Percentiles rank a stretch among this genome's conserved stretches.
phyloP scores from a whole-genome alignment of 2,113 vertebrate species.

The Craseonycteris thonglongyai region DNA sequence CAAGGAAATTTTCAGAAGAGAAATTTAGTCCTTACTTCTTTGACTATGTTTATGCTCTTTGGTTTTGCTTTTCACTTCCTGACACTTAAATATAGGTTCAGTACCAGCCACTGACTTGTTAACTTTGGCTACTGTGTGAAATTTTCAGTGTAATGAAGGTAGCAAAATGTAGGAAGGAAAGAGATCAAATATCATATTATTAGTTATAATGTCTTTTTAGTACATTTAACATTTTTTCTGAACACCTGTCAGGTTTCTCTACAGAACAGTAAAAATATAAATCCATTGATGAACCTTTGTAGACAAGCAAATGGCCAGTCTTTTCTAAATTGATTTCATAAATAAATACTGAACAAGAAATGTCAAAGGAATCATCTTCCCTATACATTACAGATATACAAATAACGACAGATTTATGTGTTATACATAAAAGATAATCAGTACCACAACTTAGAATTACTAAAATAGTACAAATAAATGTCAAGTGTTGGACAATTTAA shows the following conservation, averaged over 20 bases:
- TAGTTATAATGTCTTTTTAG: background rate
- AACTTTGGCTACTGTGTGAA: background rate
- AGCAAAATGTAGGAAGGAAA: background rate
- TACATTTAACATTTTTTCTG: background rate
- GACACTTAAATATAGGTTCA: background rate
- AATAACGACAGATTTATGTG: background rate
- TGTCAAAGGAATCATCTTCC: background rate
- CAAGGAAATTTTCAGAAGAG: background rate
- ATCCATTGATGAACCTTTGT: background rate
- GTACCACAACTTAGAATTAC: background rate
- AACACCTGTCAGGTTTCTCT: background rate
- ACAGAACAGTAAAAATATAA: background rate
- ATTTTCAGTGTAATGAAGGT: background rate
- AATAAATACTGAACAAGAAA: background rate
- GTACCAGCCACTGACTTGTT: background rate
- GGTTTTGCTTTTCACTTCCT: background rate
- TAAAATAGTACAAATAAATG: background rate
- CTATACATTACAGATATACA: background rate
- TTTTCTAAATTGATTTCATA: background rate
- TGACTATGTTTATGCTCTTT: background rate
- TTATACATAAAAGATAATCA: background rate
- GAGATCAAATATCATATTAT: background rate
- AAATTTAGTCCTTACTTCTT: background rate
- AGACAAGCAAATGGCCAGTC: background rate
- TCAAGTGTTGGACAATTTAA: background rate